These are phyloP conservation scores for Nyctalus aviator DNA, from an alignment of 2,797 vertebrate genomes.

Conservation along the genomic window DNA sequence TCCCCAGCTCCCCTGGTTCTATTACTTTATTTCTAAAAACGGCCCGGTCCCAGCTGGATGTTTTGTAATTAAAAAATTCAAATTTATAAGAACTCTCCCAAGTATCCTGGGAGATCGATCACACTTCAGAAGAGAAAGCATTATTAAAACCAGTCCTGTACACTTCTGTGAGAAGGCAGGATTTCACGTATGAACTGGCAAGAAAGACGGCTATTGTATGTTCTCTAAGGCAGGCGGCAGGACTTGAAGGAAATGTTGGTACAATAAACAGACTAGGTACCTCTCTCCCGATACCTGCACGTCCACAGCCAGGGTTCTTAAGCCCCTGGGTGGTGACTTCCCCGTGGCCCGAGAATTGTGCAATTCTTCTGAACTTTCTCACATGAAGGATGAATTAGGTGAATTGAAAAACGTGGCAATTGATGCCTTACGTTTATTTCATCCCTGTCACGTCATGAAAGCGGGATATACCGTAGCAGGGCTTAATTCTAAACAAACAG, in stretches of 20 bases:
- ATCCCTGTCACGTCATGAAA: slow-evolving; percentile 5
- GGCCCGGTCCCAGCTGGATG: not conserved
- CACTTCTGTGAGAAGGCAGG: not conserved
- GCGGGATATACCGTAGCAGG: not conserved
- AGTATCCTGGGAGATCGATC: slow-evolving; percentile 12
- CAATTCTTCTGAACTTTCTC: slow-evolving; percentile 60
- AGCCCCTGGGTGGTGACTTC: not conserved
- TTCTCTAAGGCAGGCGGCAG: slow-evolving; percentile 64
- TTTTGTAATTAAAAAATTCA: slow-evolving; percentile 66
- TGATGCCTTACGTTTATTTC: slow-evolving; percentile 41
- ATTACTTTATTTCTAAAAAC: slow-evolving; percentile 62
- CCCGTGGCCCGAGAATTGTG: not conserved
- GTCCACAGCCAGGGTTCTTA: not conserved
- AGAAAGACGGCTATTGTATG: slow-evolving; percentile 48
- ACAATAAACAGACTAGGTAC: not conserved
- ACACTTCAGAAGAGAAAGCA: not conserved
- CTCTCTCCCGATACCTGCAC: not conserved
- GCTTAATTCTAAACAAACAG: slow-evolving; percentile 21
- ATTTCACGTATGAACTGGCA: not conserved
- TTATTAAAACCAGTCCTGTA: slow-evolving; percentile 33
- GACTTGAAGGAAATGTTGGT: slow-evolving; percentile 74
- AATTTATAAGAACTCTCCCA: slow-evolving; percentile 37
- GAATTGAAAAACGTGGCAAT: slow-evolving; percentile 41
- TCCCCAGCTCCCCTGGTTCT: slow-evolving; percentile 45
- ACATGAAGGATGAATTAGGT: slow-evolving; percentile 63